Base-by-base conservation (phyloP, 2,888 invertebrate species). In the Drosophila affinis region DNA sequence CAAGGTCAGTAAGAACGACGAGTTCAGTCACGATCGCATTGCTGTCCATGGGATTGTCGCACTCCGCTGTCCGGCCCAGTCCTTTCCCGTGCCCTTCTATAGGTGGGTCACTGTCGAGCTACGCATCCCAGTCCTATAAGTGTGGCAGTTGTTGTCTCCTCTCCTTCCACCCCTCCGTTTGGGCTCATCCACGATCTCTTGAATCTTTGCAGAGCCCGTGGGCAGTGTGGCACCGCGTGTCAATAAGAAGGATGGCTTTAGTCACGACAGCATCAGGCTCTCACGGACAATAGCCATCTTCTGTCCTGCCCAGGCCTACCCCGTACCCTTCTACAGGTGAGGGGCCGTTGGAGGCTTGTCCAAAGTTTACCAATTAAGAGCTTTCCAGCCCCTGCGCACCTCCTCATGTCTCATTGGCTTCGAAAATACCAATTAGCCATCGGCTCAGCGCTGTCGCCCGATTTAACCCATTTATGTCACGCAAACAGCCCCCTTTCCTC, bases 271-370 rank as follows among this genome's bases (percentile, higher is more conserved):
- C n/a, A 80, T 81, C 76, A 91, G 92, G 78, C 85, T 93, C 84
- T 92, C 92, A 77, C 90, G 90, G 80, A 94, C 93, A 90, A 92
- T 95, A 81, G 94, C 95, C 46, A 91, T 96, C 77, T 92, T 95
- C 87, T 96, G 96, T 92, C 95, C 95, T 72, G 89, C 89, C 9
- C 96, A 96, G 93, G 96, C 95, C 76, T 95, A 94, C 91, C 96
- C 96, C 78, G 94, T 95, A 87, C 94, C 94, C 32, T 59, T 72
- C 65, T 72, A 72, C 47, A 72, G 72, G 72, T 72, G 61, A 78
- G 89, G 39, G 92, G 93, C 53, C 39, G 48, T 61, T 59, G 58
- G 48, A 49, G 27, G 51, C 55, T 14, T 46, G 56, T 57, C 17
- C 54, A 64, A 76, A 81, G 69, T 74, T 77, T 59, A 59, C 44